Percentiles rank a stretch among this genome's conserved stretches.
phyloP scores from a whole-genome alignment of 2,113 vertebrate species.

The Mustelus asterias region DNA sequence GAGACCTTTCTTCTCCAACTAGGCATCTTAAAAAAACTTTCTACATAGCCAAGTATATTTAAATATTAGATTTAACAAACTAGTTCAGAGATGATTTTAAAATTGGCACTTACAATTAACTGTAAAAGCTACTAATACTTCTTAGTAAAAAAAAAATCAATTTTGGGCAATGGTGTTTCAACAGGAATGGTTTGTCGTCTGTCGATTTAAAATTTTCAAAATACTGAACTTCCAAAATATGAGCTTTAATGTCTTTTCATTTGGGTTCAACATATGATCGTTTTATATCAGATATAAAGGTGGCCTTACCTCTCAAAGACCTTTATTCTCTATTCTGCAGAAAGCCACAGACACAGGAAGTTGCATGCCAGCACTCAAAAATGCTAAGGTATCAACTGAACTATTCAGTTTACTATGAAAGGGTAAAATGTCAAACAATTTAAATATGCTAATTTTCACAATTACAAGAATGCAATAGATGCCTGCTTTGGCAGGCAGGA shows the following conservation, averaged over 20 bases:
- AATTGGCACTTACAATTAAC: not conserved
- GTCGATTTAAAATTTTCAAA: not conserved
- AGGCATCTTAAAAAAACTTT: not conserved
- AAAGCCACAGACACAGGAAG: conserved; percentile 35
- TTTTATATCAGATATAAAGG: conserved; percentile 14
- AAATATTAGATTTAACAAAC: too few species aligned
- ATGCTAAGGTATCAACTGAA: conserved; percentile 4
- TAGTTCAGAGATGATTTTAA: not conserved
- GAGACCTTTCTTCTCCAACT: not conserved
- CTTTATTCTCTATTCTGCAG: not conserved
- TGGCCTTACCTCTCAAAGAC: not conserved
- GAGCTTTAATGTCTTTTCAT: not conserved
- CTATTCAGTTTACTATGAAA: not conserved
- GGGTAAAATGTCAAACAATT: not conserved
- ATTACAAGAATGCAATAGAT: too few species aligned
- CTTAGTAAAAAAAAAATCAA: not conserved
- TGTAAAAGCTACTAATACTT: not conserved
- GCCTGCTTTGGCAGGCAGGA: not conserved
- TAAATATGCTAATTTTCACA: not conserved
- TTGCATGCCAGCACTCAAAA: conserved; percentile 16
- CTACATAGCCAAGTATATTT: not conserved
- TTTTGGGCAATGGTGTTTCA: not conserved
- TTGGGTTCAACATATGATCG: not conserved
- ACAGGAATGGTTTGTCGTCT: not conserved
- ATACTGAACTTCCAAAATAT: not conserved